Conservation (phyloP, 2,113 vertebrate species). For the Chionodraco myersi region DNA sequence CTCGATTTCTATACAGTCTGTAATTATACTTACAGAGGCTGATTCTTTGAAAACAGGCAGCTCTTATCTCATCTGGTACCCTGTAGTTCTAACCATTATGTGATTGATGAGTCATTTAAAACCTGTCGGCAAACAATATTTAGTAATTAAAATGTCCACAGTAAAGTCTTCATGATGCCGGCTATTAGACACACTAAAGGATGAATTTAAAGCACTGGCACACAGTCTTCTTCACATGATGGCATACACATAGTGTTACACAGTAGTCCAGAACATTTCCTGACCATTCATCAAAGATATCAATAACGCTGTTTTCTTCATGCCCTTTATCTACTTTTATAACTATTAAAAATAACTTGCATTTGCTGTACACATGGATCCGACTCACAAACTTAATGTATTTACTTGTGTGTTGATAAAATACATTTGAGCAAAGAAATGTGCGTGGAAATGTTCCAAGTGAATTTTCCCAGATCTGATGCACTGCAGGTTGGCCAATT, state of each 20-base stretch:
- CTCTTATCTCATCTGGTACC: neutral
- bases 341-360: neutral
- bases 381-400: neutral
- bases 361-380: neutral
- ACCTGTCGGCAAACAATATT: neutral
- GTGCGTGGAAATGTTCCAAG: conserved; percentile 14
- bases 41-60: neutral
- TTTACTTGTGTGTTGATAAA: conserved; percentile 4
- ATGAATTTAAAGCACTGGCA: neutral
- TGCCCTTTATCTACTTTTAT: neutral
- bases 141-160: neutral
- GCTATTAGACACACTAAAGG: neutral
- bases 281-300: neutral
- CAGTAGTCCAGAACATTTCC: conserved; percentile 3
- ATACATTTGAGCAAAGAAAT: neutral
- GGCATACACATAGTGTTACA: neutral
- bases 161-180: neutral
- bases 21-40: conserved; percentile 21
- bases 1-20: conserved; percentile 1
- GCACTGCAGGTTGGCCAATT: conserved; percentile 21
- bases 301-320: neutral
- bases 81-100: conserved; percentile 1
- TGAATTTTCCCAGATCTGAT: conserved; percentile 42
- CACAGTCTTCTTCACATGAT: neutral
- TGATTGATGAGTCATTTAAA: conserved; percentile 1